A percentile compares a stretch with the other conserved stretches of the same genome.
Conservation (phyloP, 1,140 invertebrate species). For the Philopotamus ludificatus region DNA sequence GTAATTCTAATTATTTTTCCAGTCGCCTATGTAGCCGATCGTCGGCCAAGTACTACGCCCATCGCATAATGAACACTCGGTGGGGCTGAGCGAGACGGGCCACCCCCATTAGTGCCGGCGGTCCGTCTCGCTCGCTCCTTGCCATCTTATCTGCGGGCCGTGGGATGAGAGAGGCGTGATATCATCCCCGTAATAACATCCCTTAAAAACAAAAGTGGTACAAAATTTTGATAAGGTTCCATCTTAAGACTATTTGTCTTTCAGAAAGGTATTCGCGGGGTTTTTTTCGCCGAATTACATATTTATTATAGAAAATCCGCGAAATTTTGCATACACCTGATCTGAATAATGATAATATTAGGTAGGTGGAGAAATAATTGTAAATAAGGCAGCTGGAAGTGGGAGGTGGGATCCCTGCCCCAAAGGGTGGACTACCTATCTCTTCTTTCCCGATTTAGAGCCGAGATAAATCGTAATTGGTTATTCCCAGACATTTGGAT, state of each 20-base stretch:
- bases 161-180: not conserved
- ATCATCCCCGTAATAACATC: conserved; percentile 14
- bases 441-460: no score
- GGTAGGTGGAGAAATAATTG: no score
- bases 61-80: not conserved
- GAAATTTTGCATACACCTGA: no score
- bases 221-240: conserved; percentile 24
- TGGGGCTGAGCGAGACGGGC: not conserved
- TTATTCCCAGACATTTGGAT: no score
- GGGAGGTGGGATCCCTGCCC: no score
- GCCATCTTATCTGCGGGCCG: not conserved
- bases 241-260: conserved; percentile 25
- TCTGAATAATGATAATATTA: no score
- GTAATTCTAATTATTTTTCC: not conserved
- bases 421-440: no score
- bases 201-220: conserved; percentile 25
- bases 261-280: conserved; percentile 12
- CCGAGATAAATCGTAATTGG: no score
- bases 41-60: not conserved
- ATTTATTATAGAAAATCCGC: no score
- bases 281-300: no score
- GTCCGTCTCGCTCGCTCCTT: not conserved
- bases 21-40: not conserved
- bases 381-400: no score
- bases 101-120: not conserved